Evolutionary conservation across 2,797 vertebrate species (phyloP), one percentile per base, ranked within the genome.

Genomic region (Brachymystax lenok): DNA sequence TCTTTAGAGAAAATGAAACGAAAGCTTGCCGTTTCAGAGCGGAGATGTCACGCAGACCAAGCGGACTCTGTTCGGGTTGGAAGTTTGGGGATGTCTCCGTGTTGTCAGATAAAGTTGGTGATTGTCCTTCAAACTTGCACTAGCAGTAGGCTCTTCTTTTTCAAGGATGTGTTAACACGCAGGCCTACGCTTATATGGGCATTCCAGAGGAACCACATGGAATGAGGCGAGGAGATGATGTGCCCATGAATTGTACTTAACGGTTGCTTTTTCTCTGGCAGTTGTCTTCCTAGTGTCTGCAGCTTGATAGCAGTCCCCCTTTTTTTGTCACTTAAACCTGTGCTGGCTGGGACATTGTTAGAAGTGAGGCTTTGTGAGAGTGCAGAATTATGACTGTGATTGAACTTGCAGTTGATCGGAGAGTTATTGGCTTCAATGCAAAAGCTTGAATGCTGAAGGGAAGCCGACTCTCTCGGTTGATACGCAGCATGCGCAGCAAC

Each of bases 251-350:
- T 81, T 84, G 8, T 75, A 77, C 78, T 69, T 54, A 84, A 84
- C 78, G 70, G 86, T 74, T 64, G 76, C 80, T 40, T 0, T 84
- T 83, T 46, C 40, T 46, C 50, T 88, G 77, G 86, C 86, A 86
- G 81, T 81, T 76, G 70, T 70, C 81, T 83, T 51, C 56, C 83
- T 83, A 72, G 71, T 82, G 80, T 92, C 86, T 61, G 82, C 87
- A 76, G 81, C 77, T 86, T 88, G 87, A 89, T 77, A 80, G 69
- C 0, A 19, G 72, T 88, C 88, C 24, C 24, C 24, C 24, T 24
- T 24, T 24, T 24, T 24, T 24, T 24, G 24, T 24, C 24, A 24
- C 24, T 24, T 79, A 35, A 69, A 67, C 79, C 66, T 71, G 52
- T 79, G 76, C 52, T 76, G 33, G 35, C 51, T 19, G 69, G 67